A percentile compares a stretch with the other conserved stretches of the same genome.
phyloP scores from a whole-genome alignment of 2,113 vertebrate species.

The Aphelocoma coerulescens region DNA sequence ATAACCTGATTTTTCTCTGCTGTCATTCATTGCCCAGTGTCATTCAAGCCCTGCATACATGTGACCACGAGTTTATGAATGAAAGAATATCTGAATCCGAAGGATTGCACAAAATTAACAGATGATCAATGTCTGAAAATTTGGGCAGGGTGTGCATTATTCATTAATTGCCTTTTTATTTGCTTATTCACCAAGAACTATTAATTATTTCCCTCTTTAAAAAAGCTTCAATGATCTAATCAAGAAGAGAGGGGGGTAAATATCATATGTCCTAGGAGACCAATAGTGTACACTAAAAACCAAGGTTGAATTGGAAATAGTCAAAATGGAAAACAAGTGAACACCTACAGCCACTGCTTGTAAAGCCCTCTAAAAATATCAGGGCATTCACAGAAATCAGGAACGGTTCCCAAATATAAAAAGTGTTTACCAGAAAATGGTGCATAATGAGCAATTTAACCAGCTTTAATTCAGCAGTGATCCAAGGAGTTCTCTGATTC shows the following conservation, averaged over 20 bases:
- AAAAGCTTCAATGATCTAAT: slow-evolving; percentile 29
- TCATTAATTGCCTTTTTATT: slow-evolving; percentile 44
- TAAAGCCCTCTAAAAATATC: slow-evolving; percentile 9
- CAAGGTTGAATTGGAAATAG: not conserved
- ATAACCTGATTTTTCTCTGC: not conserved
- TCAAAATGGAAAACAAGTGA: not conserved
- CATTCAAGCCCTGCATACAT: not conserved
- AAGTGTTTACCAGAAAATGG: not conserved
- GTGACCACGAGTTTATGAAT: not conserved
- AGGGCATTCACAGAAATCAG: not conserved
- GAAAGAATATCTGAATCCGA: not conserved
- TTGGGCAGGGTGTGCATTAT: not conserved
- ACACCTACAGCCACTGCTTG: slow-evolving; percentile 3
- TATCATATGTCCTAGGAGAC: not conserved
- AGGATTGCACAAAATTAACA: not conserved
- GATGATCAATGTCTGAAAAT: slow-evolving; percentile 19
- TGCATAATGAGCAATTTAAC: not conserved
- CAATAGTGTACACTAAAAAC: not conserved
- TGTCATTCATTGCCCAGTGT: not conserved
- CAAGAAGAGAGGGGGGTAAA: not conserved
- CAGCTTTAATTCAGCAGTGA: slow-evolving; percentile 1
- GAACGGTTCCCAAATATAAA: not conserved
- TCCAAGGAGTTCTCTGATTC: not conserved
- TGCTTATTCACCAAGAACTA: slow-evolving; percentile 17
- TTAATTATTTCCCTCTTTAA: slow-evolving; percentile 9